Conservation (phyloP, 2,888 invertebrate species). For the Sesia bembeciformis region DNA sequence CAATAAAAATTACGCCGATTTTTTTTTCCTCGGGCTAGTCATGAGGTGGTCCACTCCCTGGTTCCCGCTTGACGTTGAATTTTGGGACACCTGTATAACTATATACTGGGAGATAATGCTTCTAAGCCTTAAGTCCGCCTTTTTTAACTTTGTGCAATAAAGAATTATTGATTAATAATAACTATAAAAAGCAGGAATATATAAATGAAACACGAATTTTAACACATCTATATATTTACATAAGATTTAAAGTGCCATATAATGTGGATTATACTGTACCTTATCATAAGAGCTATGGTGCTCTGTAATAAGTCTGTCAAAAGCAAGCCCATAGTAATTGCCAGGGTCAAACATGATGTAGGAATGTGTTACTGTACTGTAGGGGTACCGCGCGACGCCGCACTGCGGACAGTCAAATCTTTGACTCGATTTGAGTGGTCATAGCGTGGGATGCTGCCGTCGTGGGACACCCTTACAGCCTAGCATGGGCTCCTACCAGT, state of each 20-base stretch:
- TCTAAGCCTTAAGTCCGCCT: no score
- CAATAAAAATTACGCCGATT: no score
- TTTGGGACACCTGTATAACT: no score
- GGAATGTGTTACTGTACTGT: conserved; percentile 34
- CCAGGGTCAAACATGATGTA: conserved; percentile 38
- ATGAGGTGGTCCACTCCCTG: no score
- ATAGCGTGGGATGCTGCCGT: conserved; percentile 65
- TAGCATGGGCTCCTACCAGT: conserved; percentile 4
- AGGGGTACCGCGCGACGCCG: conserved; percentile 39
- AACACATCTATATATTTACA: conserved; percentile 75
- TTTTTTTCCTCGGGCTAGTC: no score
- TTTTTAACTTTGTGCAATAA: no score
- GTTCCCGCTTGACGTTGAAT: no score
- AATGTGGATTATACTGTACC: conserved; percentile 49
- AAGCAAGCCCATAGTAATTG: conserved; percentile 54
- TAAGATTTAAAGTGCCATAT: conserved; percentile 67
- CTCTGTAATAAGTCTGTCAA: conserved; percentile 26
- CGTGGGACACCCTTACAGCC: conserved; percentile 33
- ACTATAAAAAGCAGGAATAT: no score
- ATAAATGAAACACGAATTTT: conserved; percentile 50
- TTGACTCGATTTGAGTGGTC: conserved; percentile 50
- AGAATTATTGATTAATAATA: no score
- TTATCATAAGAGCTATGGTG: conserved; percentile 45
- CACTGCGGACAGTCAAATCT: conserved; percentile 62
- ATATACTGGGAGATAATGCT: no score